Percentiles rank a stretch among this genome's conserved stretches.
Evolutionary conservation across 1,140 invertebrate genomes (phyloP).

Genomic region (Aleiodes sp.): DNA sequence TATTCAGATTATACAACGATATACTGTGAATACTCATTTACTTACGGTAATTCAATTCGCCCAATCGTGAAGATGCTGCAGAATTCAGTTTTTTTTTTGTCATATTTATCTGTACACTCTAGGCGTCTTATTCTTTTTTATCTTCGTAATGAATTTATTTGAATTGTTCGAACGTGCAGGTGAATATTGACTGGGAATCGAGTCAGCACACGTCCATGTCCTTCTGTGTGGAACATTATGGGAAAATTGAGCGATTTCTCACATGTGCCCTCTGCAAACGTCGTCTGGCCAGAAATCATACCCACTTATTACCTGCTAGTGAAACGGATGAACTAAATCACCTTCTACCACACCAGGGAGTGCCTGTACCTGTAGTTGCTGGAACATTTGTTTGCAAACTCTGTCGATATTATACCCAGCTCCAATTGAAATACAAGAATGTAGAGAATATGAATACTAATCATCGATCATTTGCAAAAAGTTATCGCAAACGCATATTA

Average conservation of each 20-base stretch:
- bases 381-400: conserved; percentile 77
- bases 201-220: conserved; percentile 64
- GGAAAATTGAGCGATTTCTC: conserved; percentile 73
- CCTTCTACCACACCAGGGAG: conserved; percentile 70
- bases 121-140: not conserved
- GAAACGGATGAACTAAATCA: conserved; percentile 76
- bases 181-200: conserved; percentile 62
- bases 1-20: too few relatives aligned
- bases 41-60: too few relatives aligned
- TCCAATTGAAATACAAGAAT: conserved; percentile 71
- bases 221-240: conserved; percentile 66
- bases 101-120: not conserved
- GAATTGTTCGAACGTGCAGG: conserved; percentile 38
- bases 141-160: not conserved
- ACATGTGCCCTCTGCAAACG: conserved; percentile 80
- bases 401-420: conserved; percentile 78
- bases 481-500: conserved; percentile 74
- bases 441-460: conserved; percentile 65
- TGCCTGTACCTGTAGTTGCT: conserved; percentile 72
- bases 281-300: conserved; percentile 76
- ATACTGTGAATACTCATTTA: too few relatives aligned
- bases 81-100: too few relatives aligned
- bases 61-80: too few relatives aligned
- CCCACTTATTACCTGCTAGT: conserved; percentile 69
- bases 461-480: conserved; percentile 71